phyloP scores from a whole-genome alignment of 2,797 vertebrate species.

The Trichosurus vulpecula region DNA sequence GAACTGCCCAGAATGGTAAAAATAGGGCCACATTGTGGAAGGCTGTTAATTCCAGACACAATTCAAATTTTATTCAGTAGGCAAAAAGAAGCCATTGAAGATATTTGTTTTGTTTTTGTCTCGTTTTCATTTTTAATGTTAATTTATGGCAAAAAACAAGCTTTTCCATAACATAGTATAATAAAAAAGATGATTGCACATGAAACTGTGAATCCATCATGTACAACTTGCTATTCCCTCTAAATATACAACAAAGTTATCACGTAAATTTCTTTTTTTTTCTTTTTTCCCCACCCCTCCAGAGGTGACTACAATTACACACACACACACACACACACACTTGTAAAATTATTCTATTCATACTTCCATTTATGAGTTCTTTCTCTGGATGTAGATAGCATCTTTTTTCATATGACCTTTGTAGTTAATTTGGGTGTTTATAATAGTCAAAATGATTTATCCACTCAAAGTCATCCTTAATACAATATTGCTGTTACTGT shows the following conservation, averaged over 20 bases:
- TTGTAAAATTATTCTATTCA: not conserved
- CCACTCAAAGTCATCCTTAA: not conserved
- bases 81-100: not conserved
- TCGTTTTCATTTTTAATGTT: not conserved
- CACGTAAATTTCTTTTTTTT: not conserved
- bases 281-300: no score
- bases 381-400: not conserved
- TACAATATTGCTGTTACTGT: not conserved
- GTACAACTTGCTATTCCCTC: not conserved
- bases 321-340: not conserved
- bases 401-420: not conserved
- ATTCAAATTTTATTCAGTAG: not conserved
- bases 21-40: not conserved
- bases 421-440: not conserved
- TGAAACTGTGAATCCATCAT: not conserved
- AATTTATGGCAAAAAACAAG: not conserved
- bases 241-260: not conserved
- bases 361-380: not conserved
- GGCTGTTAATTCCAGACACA: not conserved
- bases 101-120: not conserved
- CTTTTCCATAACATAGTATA: not conserved
- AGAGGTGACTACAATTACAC: not conserved
- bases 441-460: no score
- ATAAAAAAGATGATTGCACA: not conserved
- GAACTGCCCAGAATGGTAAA: not conserved